phyloP scores from a whole-genome alignment of 2,888 invertebrate genomes.

The Caenorhabditis auriculariae region DNA sequence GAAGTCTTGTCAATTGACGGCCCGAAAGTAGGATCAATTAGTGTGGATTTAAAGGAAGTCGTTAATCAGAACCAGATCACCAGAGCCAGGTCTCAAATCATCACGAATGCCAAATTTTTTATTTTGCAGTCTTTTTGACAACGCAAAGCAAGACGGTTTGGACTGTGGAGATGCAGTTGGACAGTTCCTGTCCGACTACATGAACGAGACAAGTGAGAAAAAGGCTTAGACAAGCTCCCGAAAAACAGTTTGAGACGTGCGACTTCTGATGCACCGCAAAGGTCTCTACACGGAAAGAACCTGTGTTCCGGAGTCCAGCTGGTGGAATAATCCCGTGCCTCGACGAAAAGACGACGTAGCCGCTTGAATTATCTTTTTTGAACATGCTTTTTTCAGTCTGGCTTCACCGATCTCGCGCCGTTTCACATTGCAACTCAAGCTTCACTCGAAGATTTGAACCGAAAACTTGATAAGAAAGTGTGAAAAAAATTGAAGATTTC shows the following conservation, averaged over 20 bases:
- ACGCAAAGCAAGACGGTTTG: conserved; percentile 31
- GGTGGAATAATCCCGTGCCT: conserved; percentile 42
- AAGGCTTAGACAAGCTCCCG: neutral
- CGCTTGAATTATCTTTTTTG: neutral
- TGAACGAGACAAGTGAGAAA: conserved; percentile 20
- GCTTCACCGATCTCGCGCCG: conserved; percentile 33
- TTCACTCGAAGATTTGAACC: neutral
- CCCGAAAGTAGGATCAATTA: conserved; percentile 7
- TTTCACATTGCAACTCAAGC: no score
- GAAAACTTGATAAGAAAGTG: neutral
- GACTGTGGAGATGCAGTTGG: conserved; percentile 40
- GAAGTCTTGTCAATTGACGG: conserved; percentile 8
- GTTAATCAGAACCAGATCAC: conserved; percentile 14
- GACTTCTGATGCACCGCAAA: conserved; percentile 18
- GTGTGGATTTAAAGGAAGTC: conserved; percentile 19
- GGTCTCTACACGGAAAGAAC: conserved; percentile 33
- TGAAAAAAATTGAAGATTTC: neutral
- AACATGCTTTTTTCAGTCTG: conserved; percentile 18
- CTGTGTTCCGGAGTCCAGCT: conserved; percentile 13
- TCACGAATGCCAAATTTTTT: neutral
- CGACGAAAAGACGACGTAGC: conserved; percentile 34
- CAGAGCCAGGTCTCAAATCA: conserved; percentile 18
- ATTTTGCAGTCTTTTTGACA: conserved; percentile 29
- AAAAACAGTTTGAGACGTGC: conserved; percentile 7
- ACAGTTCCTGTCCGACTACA: conserved; percentile 19